Evolutionary conservation across 2,888 invertebrate species (phyloP).

Genomic region (Tineola bisselliella): DNA sequence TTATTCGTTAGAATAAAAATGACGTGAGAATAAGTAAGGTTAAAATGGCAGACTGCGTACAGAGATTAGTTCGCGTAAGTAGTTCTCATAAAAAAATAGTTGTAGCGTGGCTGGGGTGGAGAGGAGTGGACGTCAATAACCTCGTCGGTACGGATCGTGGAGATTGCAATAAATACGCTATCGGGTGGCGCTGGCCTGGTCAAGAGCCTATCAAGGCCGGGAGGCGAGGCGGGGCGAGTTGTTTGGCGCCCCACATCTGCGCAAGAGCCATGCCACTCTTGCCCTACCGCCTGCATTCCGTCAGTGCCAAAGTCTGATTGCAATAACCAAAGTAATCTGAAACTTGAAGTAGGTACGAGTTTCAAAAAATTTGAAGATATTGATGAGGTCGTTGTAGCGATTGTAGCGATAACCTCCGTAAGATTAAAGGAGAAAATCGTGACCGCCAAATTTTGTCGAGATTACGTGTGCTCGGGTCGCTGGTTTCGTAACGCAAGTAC

Average conservation of each 20-base stretch:
- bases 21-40: slow-evolving; percentile 57
- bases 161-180: slow-evolving; percentile 67
- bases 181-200: slow-evolving; percentile 59
- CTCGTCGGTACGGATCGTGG: slow-evolving; percentile 58
- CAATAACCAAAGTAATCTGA: slow-evolving; percentile 12
- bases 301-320: slow-evolving; percentile 27
- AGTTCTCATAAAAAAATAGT: slow-evolving; percentile 47
- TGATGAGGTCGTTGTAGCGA: neutral
- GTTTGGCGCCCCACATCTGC: slow-evolving; percentile 50
- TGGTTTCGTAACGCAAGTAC: slow-evolving; percentile 36
- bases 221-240: slow-evolving; percentile 58
- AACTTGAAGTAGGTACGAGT: neutral
- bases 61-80: slow-evolving; percentile 25
- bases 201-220: slow-evolving; percentile 68
- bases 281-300: slow-evolving; percentile 48
- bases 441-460: slow-evolving; percentile 42
- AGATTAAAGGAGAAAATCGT: slow-evolving; percentile 36
- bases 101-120: slow-evolving; percentile 20
- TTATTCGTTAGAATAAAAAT: slow-evolving; percentile 57
- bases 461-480: slow-evolving; percentile 44
- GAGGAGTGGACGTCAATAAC: slow-evolving; percentile 51
- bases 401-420: neutral
- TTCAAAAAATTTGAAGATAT: neutral
- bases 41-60: slow-evolving; percentile 42
- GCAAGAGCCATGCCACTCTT: slow-evolving; percentile 40